phyloP scores from a whole-genome alignment of 2,113 vertebrate genomes.

The Oreochromis tanganicae region DNA sequence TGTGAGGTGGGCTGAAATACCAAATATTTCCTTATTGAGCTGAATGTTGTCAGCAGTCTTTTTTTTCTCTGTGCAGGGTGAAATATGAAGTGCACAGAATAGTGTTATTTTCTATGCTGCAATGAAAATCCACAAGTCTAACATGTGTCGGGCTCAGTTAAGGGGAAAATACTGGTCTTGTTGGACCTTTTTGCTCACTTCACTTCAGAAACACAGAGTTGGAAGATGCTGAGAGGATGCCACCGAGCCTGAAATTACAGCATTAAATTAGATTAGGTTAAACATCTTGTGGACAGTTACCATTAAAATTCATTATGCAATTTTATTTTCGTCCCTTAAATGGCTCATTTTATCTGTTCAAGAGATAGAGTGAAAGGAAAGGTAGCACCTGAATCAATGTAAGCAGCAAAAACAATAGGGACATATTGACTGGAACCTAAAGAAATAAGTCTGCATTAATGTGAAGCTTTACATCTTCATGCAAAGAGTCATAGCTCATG shows the following conservation, averaged over 20 bases:
- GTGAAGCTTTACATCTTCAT: neutral
- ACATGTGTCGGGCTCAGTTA: neutral
- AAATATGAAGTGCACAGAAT: neutral
- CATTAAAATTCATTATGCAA: neutral
- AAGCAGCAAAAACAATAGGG: neutral
- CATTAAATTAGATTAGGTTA: neutral
- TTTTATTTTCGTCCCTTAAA: neutral
- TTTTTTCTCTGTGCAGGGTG: neutral
- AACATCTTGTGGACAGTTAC: neutral
- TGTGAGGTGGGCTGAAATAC: constrained; percentile 22
- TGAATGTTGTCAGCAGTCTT: constrained; percentile 28
- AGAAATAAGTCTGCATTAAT: neutral
- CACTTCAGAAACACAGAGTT: neutral
- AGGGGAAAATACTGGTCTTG: constrained; percentile 8
- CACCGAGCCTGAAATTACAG: neutral
- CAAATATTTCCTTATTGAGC: constrained; percentile 36
- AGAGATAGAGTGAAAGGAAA: neutral
- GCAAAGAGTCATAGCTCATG: neutral
- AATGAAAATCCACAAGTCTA: neutral
- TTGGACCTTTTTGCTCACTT: neutral
- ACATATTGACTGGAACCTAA: neutral
- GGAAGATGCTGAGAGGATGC: neutral
- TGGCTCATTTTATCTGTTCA: neutral
- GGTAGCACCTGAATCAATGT: neutral
- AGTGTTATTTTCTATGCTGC: neutral